A percentile compares a stretch with the other conserved stretches of the same genome.
These are phyloP conservation scores for Enteromius paludinosus DNA, from an alignment of 2,797 vertebrate genomes.

Conservation along the genomic window DNA sequence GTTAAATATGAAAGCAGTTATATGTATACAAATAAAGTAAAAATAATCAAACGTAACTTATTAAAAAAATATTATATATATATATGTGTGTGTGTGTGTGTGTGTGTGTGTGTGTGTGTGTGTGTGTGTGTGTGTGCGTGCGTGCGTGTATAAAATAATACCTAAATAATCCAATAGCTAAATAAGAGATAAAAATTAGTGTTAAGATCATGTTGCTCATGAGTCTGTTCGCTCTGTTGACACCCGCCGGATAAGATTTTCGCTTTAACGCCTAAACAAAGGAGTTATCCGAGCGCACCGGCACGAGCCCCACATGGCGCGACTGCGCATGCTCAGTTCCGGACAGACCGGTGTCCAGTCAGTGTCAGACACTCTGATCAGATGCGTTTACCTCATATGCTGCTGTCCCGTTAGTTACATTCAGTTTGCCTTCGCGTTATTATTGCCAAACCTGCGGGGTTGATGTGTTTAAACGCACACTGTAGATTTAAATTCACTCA, in stretches of 20 bases:
- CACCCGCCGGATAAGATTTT: background rate
- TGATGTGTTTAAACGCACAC: slow-evolving; percentile 48
- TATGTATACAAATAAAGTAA: background rate
- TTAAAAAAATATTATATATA: too few species aligned
- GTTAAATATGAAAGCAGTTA: background rate
- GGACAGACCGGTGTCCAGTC: slow-evolving; percentile 8
- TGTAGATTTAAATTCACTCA: slow-evolving; percentile 28
- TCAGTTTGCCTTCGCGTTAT: slow-evolving; percentile 23
- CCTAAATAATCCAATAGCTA: too few species aligned
- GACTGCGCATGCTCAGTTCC: slow-evolving; percentile 31
- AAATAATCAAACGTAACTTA: background rate
- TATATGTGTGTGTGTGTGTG: too few species aligned
- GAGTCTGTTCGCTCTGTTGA: background rate
- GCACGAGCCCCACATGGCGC: slow-evolving; percentile 24
- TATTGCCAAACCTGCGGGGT: slow-evolving; percentile 43
- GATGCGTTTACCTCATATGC: slow-evolving; percentile 25
- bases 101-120: too few species aligned
- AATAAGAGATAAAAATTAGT: background rate
- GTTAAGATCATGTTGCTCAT: background rate
- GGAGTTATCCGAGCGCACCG: slow-evolving; percentile 36
- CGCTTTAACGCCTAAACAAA: slow-evolving; percentile 7
- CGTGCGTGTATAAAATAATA: too few species aligned
- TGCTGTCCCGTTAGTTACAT: background rate
- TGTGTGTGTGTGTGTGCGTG: too few species aligned
- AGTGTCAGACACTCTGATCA: slow-evolving; percentile 8